Evolutionary conservation across 2,888 invertebrate genomes (phyloP).

Genomic region (Catocala nupta): DNA sequence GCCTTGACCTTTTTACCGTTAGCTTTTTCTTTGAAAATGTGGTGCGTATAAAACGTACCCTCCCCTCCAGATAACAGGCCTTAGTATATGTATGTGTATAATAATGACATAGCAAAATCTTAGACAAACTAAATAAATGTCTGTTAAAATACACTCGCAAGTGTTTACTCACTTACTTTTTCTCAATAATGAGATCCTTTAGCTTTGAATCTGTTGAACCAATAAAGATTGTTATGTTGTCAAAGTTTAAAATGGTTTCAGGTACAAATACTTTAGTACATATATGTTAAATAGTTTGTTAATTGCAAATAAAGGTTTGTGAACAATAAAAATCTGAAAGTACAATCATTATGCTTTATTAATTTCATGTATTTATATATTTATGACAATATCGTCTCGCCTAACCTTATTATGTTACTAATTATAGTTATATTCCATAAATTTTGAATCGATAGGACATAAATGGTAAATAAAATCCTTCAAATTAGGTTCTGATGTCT

Average conservation of each 20-base stretch:
- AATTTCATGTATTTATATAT: constrained; percentile 89
- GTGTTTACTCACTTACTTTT: too few species aligned
- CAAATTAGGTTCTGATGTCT: constrained; percentile 74
- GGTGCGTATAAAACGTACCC: too few species aligned
- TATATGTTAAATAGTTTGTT: background rate
- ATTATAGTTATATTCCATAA: constrained; percentile 86
- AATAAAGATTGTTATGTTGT: background rate
- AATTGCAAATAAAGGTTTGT: constrained; percentile 24
- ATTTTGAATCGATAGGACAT: constrained; percentile 87
- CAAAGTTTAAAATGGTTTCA: background rate
- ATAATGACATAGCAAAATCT: too few species aligned
- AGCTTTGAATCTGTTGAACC: too few species aligned
- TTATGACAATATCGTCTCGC: constrained; percentile 88
- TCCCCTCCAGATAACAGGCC: too few species aligned
- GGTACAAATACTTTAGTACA: background rate
- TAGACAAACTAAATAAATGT: too few species aligned
- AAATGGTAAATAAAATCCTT: constrained; percentile 83
- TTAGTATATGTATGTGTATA: too few species aligned
- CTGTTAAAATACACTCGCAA: too few species aligned
- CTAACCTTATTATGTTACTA: constrained; percentile 87
- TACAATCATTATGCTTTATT: constrained; percentile 88
- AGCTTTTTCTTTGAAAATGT: background rate
- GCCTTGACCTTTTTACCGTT: constrained; percentile 27
- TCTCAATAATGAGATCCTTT: too few species aligned
- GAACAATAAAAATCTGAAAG: constrained; percentile 75